phyloP scores from a whole-genome alignment of 2,797 vertebrate genomes.

The Danio kyathit region DNA sequence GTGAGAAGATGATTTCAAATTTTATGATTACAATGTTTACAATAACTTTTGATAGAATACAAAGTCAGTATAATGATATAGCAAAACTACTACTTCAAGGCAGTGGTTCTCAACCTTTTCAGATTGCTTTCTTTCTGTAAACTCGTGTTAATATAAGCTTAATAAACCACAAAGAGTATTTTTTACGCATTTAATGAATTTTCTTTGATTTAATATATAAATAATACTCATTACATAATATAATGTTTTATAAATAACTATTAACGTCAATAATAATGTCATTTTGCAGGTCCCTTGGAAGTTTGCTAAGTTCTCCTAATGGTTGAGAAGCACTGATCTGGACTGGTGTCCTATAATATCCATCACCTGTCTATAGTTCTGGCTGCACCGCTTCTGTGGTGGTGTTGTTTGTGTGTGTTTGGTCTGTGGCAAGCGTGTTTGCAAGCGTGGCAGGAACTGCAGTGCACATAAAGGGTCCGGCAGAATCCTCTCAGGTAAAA shows the following conservation, averaged over 20 bases:
- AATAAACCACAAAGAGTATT: too few relatives aligned
- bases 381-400: constrained; percentile 82
- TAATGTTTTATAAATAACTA: too few relatives aligned
- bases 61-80: background rate
- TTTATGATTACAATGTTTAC: background rate
- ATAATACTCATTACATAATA: too few relatives aligned
- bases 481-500: constrained; percentile 93
- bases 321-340: background rate
- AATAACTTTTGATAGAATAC: background rate
- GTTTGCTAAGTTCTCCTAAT: background rate
- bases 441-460: constrained; percentile 86
- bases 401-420: constrained; percentile 75
- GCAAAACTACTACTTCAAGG: background rate
- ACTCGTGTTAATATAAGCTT: too few relatives aligned
- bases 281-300: background rate
- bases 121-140: too few relatives aligned
- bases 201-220: too few relatives aligned
- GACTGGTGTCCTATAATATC: background rate
- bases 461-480: constrained; percentile 90
- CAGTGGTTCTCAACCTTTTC: too few relatives aligned
- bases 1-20: constrained; percentile 42
- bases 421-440: constrained; percentile 76
- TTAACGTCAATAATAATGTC: background rate
- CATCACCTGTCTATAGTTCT: constrained; percentile 88
- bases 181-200: too few relatives aligned